Base-by-base conservation (phyloP, 2,113 vertebrate species). In the Gopherus evgoodei region DNA sequence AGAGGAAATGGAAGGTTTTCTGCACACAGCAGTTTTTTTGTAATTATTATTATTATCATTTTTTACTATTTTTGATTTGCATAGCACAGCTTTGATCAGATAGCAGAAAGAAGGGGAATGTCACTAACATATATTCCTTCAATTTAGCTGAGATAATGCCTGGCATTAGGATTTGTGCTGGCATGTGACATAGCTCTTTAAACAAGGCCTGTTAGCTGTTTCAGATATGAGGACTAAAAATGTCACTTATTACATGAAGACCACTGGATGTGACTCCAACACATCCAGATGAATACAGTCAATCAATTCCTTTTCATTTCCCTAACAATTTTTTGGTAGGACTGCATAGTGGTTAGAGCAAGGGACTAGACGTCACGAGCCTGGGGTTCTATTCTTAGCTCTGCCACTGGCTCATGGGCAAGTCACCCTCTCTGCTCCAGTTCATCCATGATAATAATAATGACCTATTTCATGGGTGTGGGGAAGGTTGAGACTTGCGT, bases 71-170 rank as follows among this genome's bases (percentile, higher is more conserved):
- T 31, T 52, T 13, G 50, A 81, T 94, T 93, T 95, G 93, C 91
- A 75, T 91, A 76, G 83, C 5, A 89, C 80, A 90, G 82, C 80
- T 52, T 62, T 88, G 79, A 91, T 95, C 87, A 3, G 69, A 90
- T 84, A 90, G 90, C 75, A 86, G 21, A 75, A 75, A 13, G 90
- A 91, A 92, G 84, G 65, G 88, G 88, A 88, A 86, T 31, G 2
- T 87, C 56, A 52, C 0, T 42, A 89, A 83, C 72, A 19, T 29
- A 83, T 88, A 94, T 93, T 96, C 94, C 84, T 84, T 93, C 91
- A 87, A 91, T 92, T 95, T 84, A 89, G 95, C 88, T 97, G 93
- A 97, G 90, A 95, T 95, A 94, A 94, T 97, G 86, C 94, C 88
- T 96, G 94, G 95, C 95, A 87, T 90, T 69, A 83, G 87, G 91